These are phyloP conservation scores for Silurus meridionalis DNA, from an alignment of 2,113 vertebrate genomes.

Conservation along the genomic window DNA sequence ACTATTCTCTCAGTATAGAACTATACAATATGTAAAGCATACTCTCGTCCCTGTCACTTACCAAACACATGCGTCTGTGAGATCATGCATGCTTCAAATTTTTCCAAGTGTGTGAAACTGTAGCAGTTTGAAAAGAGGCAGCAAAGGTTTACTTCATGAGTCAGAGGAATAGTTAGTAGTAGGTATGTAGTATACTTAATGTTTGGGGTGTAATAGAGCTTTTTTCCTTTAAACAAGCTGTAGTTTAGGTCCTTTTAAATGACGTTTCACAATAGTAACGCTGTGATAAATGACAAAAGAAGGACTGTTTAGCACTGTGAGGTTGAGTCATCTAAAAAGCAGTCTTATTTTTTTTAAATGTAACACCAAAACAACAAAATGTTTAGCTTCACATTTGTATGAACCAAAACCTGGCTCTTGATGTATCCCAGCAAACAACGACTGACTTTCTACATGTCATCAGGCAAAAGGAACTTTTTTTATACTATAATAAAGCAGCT, in stretches of 20 bases:
- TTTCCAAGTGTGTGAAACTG: neutral
- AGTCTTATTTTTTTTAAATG: neutral
- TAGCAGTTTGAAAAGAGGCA: neutral
- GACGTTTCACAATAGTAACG: neutral
- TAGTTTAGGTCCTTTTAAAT: neutral
- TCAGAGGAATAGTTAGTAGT: neutral
- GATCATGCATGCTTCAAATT: neutral
- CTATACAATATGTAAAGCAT: too few species aligned
- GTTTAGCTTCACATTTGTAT: neutral
- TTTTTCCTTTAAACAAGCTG: too few species aligned
- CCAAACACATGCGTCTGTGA: neutral
- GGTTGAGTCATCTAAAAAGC: neutral
- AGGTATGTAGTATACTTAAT: neutral
- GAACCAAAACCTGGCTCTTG: neutral
- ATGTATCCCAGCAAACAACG: neutral
- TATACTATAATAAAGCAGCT: conserved; percentile 28
- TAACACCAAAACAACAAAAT: neutral
- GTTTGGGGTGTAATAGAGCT: neutral
- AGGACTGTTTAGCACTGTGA: neutral
- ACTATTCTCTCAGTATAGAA: too few species aligned
- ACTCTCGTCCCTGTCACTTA: neutral
- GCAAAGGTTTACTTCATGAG: neutral
- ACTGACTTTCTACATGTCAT: conserved; percentile 1
- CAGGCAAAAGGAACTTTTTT: neutral
- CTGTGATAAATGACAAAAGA: neutral